phyloP scores from a whole-genome alignment of 2,888 invertebrate species.

The Anthophora plumipes region DNA sequence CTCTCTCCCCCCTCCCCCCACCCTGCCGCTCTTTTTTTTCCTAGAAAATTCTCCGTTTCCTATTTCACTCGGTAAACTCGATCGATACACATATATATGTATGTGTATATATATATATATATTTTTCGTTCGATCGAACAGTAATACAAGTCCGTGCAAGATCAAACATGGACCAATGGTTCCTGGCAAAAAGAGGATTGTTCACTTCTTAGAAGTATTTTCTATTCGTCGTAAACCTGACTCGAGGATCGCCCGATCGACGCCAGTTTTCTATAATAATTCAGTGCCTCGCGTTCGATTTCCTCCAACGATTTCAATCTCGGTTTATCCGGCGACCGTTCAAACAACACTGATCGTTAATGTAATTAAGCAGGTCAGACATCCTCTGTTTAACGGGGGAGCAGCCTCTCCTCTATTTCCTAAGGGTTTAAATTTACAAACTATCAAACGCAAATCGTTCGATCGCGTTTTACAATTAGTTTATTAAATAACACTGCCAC shows the following conservation, averaged over 20 bases:
- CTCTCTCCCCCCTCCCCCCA: too few species aligned
- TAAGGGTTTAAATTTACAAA: too few species aligned
- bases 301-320: too few species aligned
- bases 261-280: background rate
- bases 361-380: too few species aligned
- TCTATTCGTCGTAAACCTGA: slow-evolving; percentile 28
- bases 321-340: too few species aligned
- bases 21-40: too few species aligned
- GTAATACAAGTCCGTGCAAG: slow-evolving; percentile 42
- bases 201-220: slow-evolving; percentile 52
- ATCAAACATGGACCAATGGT: slow-evolving; percentile 42
- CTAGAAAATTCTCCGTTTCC: slow-evolving; percentile 15
- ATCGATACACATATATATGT: too few species aligned
- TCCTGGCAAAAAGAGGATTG: slow-evolving; percentile 31
- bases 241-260: slow-evolving; percentile 28
- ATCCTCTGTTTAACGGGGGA: too few species aligned
- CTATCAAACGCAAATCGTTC: too few species aligned
- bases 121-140: slow-evolving; percentile 6
- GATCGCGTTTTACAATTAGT: background rate
- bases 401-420: too few species aligned
- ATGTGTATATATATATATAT: too few species aligned
- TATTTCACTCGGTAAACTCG: slow-evolving; percentile 10
- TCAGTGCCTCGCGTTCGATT: background rate
- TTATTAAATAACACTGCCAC: background rate
- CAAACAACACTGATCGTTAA: too few species aligned